phyloP scores from a whole-genome alignment of 2,113 vertebrate genomes.

The Atractosteus spatula region DNA sequence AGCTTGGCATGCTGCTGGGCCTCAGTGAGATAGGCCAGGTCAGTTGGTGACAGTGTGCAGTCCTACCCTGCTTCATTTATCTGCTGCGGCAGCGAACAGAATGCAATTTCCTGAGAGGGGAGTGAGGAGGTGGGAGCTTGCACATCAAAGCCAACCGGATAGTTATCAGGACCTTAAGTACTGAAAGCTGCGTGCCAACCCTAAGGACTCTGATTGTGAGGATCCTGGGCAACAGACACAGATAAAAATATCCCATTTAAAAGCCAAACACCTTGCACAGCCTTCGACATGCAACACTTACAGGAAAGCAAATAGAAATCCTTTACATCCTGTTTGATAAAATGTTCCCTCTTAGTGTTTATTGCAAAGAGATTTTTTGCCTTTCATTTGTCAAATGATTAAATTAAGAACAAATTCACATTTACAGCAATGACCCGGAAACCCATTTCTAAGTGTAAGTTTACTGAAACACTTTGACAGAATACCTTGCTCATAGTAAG shows the following conservation, averaged over 20 bases:
- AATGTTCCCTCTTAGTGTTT: no score
- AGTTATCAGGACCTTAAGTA: constrained; percentile 57
- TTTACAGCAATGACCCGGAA: no score
- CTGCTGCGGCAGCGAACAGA: constrained; percentile 62
- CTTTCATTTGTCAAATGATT: no score
- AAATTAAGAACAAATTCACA: no score
- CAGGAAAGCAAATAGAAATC: no score
- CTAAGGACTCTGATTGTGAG: constrained; percentile 53
- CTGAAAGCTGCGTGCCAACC: constrained; percentile 65
- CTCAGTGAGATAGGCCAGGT: constrained; percentile 63
- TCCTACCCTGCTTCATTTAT: constrained; percentile 67
- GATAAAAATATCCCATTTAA: constrained; percentile 64
- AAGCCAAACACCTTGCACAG: constrained; percentile 55
- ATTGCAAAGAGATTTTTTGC: no score
- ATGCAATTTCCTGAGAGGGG: constrained; percentile 72
- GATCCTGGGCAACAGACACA: constrained; percentile 25
- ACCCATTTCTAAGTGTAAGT: no score
- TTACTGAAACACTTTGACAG: no score
- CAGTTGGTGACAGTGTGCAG: constrained; percentile 58
- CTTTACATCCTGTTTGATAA: no score
- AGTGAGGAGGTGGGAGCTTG: constrained; percentile 40
- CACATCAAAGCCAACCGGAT: constrained; percentile 66
- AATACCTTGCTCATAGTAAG: no score
- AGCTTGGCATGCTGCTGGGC: constrained; percentile 57
- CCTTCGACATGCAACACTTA: no score